Evolutionary conservation across 2,888 invertebrate genomes (phyloP).

Genomic region (Rambutsinella grinnellia): DNA sequence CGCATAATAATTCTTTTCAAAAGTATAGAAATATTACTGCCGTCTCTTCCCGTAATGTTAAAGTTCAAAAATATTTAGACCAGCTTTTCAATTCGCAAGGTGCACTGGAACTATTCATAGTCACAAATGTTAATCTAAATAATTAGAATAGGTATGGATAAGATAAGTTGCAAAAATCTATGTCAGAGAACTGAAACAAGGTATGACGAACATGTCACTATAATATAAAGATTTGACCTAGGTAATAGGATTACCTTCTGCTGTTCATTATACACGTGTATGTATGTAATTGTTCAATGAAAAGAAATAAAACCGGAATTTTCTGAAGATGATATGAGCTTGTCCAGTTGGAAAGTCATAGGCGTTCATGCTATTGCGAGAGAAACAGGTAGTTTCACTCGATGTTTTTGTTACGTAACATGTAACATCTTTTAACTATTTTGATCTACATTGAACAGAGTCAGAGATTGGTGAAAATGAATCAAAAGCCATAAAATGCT

Average conservation of each 20-base stretch:
- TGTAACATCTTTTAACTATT: neutral
- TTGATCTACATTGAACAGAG: no score
- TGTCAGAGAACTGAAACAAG: slow-evolving; percentile 22
- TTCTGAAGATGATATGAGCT: neutral
- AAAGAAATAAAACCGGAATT: slow-evolving; percentile 26
- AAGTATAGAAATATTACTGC: neutral
- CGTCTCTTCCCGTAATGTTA: no score
- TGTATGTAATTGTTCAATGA: slow-evolving; percentile 10
- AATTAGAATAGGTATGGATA: neutral
- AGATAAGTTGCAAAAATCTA: slow-evolving; percentile 3
- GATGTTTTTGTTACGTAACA: neutral
- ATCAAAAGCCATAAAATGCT: neutral
- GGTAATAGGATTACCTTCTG: no score
- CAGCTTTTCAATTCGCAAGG: neutral
- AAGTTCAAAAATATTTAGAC: slow-evolving; percentile 3
- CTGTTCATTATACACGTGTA: no score
- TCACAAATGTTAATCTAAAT: neutral
- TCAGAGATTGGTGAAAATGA: no score
- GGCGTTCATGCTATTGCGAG: neutral
- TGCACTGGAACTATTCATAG: neutral
- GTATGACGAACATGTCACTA: slow-evolving; percentile 24
- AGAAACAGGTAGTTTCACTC: neutral
- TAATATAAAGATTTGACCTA: no score
- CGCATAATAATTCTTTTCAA: slow-evolving; percentile 9
- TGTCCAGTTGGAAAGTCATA: neutral